Conservation (phyloP, 2,888 invertebrate species). For the Trachelus tabidus region DNA sequence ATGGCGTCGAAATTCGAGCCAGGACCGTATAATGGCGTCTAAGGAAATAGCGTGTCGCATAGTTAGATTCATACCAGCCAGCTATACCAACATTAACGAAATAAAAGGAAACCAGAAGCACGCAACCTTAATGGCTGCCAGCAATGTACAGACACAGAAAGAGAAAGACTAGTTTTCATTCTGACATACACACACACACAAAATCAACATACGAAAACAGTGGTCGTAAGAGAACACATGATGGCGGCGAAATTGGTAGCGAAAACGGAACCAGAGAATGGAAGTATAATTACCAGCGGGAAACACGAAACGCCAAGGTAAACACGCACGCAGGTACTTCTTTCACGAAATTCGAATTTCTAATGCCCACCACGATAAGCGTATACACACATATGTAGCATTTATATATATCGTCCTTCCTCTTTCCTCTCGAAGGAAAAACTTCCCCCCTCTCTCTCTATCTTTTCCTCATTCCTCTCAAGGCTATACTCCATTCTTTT, state of each 20-base stretch:
- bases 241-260: not conserved
- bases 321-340: not conserved
- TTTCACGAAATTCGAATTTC: not conserved
- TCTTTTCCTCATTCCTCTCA: slow-evolving; percentile 1
- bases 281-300: not conserved
- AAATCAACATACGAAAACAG: not conserved
- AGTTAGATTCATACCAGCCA: not conserved
- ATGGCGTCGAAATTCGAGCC: not conserved
- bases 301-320: not conserved
- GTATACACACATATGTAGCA: no score
- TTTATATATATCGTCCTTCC: not conserved
- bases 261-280: not conserved
- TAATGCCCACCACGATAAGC: not conserved
- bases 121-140: not conserved
- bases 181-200: not conserved
- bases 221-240: not conserved
- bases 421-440: not conserved
- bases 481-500: slow-evolving; percentile 5
- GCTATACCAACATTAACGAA: not conserved
- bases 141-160: not conserved
- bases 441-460: not conserved
- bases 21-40: not conserved
- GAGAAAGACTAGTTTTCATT: not conserved
- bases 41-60: not conserved
- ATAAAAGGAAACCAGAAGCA: not conserved